Percentiles rank a stretch among this genome's conserved stretches.
Evolutionary conservation across 2,797 vertebrate species (phyloP).

Genomic region (Sebastes trivittatus): DNA sequence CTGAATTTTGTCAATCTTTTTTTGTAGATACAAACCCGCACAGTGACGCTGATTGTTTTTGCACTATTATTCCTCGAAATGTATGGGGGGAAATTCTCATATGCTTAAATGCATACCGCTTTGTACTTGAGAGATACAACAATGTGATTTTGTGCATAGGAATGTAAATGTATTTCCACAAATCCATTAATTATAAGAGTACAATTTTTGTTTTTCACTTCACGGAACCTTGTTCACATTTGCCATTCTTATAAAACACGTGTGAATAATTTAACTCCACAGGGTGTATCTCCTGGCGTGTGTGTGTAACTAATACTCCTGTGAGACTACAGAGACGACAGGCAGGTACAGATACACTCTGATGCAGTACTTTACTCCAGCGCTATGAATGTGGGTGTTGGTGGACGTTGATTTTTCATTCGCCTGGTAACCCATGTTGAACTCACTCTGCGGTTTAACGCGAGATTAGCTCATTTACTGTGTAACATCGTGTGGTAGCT

Average conservation of each 20-base stretch:
- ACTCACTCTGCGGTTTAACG: background rate
- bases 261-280: background rate
- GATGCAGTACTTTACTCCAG: slow-evolving; percentile 57
- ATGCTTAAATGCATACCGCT: background rate
- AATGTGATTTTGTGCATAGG: background rate
- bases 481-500: background rate
- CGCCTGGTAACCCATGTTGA: slow-evolving; percentile 3
- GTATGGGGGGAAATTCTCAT: fast-evolving
- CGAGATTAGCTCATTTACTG: background rate
- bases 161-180: background rate
- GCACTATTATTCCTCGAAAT: background rate
- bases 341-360: background rate
- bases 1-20: background rate
- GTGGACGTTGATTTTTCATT: background rate
- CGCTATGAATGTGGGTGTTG: slow-evolving; percentile 58
- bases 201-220: background rate
- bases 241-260: background rate
- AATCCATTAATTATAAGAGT: background rate
- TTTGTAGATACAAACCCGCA: background rate
- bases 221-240: background rate
- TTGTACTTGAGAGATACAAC: background rate
- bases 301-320: background rate
- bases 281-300: background rate
- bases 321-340: background rate
- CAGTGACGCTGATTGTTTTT: background rate